Evolutionary conservation across 1,140 invertebrate genomes (phyloP).

Genomic region (Microplitis mediator): DNA sequence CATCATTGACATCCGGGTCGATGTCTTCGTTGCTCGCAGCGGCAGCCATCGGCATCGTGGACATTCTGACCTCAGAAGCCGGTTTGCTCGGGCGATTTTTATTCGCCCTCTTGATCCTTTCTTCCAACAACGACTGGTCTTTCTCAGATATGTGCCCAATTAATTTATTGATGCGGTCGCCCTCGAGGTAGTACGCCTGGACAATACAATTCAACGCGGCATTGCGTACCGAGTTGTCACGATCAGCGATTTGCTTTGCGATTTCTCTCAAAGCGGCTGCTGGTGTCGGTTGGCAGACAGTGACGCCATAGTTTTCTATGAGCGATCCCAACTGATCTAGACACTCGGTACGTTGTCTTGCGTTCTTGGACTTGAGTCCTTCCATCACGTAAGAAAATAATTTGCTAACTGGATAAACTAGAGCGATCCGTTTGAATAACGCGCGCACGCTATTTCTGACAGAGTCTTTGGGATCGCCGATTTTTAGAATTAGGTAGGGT

Average conservation of each 20-base stretch:
- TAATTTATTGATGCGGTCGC: conserved; percentile 89
- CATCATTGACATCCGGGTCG: conserved; percentile 23
- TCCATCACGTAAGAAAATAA: conserved; percentile 92
- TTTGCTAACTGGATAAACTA: conserved; percentile 88
- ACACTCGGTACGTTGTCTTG: conserved; percentile 93
- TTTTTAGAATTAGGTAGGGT: conserved; percentile 91
- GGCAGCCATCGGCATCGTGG: conserved; percentile 50
- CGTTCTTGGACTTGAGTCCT: conserved; percentile 95
- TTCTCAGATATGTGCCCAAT: conserved; percentile 86
- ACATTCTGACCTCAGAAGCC: conserved; percentile 42
- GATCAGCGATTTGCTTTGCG: conserved; percentile 91
- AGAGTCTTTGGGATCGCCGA: conserved; percentile 95
- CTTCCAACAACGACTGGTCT: conserved; percentile 90
- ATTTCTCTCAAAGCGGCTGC: conserved; percentile 87
- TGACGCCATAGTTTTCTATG: conserved; percentile 84
- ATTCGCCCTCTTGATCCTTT: conserved; percentile 88
- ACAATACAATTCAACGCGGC: conserved; percentile 94
- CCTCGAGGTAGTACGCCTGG: conserved; percentile 87
- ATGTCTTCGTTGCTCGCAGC: conserved; percentile 55
- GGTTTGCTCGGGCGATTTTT: conserved; percentile 70
- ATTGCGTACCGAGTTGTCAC: conserved; percentile 95
- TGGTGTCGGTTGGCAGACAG: conserved; percentile 81
- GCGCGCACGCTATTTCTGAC: conserved; percentile 86
- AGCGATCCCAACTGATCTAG: conserved; percentile 87
- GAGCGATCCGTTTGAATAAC: conserved; percentile 83